Evolutionary conservation across 2,888 invertebrate species (phyloP), one percentile per base, ranked within the genome.

Genomic region (Torymus tubicola): DNA sequence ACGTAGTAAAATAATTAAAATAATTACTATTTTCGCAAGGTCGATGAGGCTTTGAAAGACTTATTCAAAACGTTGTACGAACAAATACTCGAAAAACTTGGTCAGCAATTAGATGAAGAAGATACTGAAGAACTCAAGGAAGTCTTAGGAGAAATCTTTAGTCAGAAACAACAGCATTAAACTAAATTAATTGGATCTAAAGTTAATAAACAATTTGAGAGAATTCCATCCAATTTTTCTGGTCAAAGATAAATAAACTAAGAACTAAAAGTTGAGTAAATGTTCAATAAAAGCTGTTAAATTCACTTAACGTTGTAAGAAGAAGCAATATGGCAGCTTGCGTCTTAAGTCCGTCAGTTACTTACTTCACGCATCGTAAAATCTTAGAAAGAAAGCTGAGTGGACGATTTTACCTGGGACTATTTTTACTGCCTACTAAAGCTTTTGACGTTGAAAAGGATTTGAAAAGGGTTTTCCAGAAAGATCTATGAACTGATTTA

Each of bases 291-390:
- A 31, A 31, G 31, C 31, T 31, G 31, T 3, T 31, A 31, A 5
- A 31, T 31, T 31, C 31, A 31, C 3, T 31, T 31, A n/a, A 31
- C 31, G 31, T 31, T 31, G 31, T 31, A 31, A 31, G 31, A 31
- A 31, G 31, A 31, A 31, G 31, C 31, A 31, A 31, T 31, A 31
- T 31, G 2, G 31, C 31, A 2, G 31, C 31, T 31, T 31, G 8
- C 2, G 31, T 31, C 31, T 2, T 31, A 31, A 31, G 31, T 31
- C 3, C 31, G 31, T 8, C 31, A 31, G 31, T n/a, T n/a, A n/a
- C n/a, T 31, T 31, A 31, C 58, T 58, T 70, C 42, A 70, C 42
- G 58, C 69, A 42, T 58, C 69, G 69, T 70, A 57, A 58, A 70
- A 16, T 70, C 42, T 70, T 70, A 58, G 12, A 58, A 58, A 70